phyloP scores from a whole-genome alignment of 92 coral and sea anemone species.

The Phymanthus crucifer region DNA sequence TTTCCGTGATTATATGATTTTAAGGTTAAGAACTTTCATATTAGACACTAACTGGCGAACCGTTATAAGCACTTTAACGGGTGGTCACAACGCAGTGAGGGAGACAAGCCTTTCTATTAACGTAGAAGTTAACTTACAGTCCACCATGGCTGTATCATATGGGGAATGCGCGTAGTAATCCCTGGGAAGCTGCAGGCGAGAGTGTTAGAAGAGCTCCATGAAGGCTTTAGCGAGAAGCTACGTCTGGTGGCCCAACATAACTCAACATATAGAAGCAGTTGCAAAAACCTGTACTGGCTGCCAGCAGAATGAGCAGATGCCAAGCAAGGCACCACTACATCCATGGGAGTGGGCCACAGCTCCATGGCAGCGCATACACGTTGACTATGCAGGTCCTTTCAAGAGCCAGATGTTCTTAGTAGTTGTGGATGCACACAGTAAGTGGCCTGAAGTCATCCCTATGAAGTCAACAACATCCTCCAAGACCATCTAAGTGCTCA shows the following conservation, averaged over 20 bases:
- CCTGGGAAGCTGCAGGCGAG: slow-evolving; percentile 25
- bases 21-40: too few relatives aligned
- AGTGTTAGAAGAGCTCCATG: slow-evolving; percentile 35
- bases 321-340: slow-evolving; percentile 38
- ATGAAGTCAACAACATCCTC: slow-evolving; percentile 45
- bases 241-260: slow-evolving; percentile 35
- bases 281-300: slow-evolving; percentile 37
- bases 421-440: slow-evolving; percentile 52
- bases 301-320: slow-evolving; percentile 36
- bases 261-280: slow-evolving; percentile 19
- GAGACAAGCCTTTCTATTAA: slow-evolving; percentile 32
- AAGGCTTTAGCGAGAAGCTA: slow-evolving; percentile 15
- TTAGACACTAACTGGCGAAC: too few relatives aligned
- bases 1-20: too few relatives aligned
- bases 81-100: slow-evolving; percentile 23
- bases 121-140: slow-evolving; percentile 44
- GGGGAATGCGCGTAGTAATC: slow-evolving; percentile 45
- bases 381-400: slow-evolving; percentile 46
- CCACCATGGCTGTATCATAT: slow-evolving; percentile 51
- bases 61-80: slow-evolving; percentile 44
- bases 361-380: slow-evolving; percentile 46
- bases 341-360: slow-evolving; percentile 42
- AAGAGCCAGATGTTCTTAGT: slow-evolving; percentile 27
- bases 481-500: slow-evolving; percentile 45
- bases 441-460: slow-evolving; percentile 55